Evolutionary conservation across 2,113 vertebrate genomes (phyloP), one percentile per base, ranked within the genome.

Genomic region (Rallus limicola): DNA sequence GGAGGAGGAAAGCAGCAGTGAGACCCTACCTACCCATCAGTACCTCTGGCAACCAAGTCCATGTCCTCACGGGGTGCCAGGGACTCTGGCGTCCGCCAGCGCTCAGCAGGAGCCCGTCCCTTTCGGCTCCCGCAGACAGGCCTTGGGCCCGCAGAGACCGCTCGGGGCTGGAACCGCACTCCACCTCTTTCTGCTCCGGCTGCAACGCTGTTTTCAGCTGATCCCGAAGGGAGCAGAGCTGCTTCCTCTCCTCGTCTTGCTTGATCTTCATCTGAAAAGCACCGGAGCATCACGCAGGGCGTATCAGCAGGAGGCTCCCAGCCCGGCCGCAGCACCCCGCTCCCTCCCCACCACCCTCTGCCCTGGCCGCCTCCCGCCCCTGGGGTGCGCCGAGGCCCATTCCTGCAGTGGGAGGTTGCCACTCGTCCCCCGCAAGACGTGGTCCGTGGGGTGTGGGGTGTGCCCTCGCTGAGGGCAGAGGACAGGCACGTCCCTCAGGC

Each of bases 111-210:
- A 71, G 23, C 58, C 58, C 11, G 0, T 4, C 2, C 48, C 48
- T 83, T 70, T 53, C 50, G 46, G 29, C 40, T 10, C 11, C 12
- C 48, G 42, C 56, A 38, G 63, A 33, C 16, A 25, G 36, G 8
- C 36, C 36, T 36, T 36, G 36, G 36, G 36, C 36, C 8, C 36
- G 36, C 50, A 4, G 1, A 1, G 2, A 12, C 50, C 25, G 72
- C 36, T 29, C 0, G 1, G 24, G 77, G 62, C 48, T 62, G 70
- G 25, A 29, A 28, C 13, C 11, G n/a, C 31, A 26, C 31, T 90
- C 96, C 91, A 98, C 98, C 98, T 98, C 98, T 94, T 98, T 98
- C 52, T 96, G 95, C 75, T 98, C 97, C 36, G 97, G 95, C 80
- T 97, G 97, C 64, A 98, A 56, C 0, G 83, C 65, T 6, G 76